phyloP scores from a whole-genome alignment of 1,140 invertebrate genomes.

The Zaprionus nigranus region DNA sequence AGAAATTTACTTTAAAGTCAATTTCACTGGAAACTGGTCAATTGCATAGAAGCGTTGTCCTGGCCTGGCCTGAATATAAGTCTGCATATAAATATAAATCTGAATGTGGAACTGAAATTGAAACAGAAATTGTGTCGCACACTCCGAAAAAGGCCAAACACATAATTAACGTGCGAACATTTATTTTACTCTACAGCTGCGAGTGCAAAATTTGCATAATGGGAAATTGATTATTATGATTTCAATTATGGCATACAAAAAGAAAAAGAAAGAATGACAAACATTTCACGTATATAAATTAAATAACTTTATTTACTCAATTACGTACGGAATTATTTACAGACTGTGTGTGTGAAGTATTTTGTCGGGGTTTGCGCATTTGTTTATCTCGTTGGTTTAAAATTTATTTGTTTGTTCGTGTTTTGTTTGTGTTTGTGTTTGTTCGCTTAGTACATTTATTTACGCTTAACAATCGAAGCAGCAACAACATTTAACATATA shows the following conservation, averaged over 20 bases:
- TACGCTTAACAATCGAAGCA: constrained; percentile 77
- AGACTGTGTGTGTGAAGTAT: constrained; percentile 29
- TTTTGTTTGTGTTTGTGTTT: constrained; percentile 46
- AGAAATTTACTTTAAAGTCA: not conserved
- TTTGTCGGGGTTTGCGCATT: constrained; percentile 50
- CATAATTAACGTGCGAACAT: constrained; percentile 76
- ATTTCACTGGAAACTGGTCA: not conserved
- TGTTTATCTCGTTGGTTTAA: constrained; percentile 57
- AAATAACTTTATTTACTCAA: constrained; percentile 83
- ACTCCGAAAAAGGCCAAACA: constrained; percentile 18
- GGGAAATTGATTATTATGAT: constrained; percentile 72
- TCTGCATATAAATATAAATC: constrained; percentile 1
- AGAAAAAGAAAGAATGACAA: constrained; percentile 1
- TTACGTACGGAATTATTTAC: constrained; percentile 72
- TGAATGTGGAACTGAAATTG: too few relatives aligned
- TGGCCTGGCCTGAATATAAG: not conserved
- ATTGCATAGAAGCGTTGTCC: not conserved
- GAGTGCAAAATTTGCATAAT: constrained; percentile 65
- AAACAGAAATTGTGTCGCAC: constrained; percentile 48
- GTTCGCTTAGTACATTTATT: constrained; percentile 68
- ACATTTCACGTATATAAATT: constrained; percentile 72
- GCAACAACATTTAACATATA: constrained; percentile 81
- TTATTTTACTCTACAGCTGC: constrained; percentile 58
- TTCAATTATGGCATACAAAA: constrained; percentile 11
- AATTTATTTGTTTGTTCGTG: constrained; percentile 66